Percentiles rank a stretch among this genome's conserved stretches.
Evolutionary conservation across 2,888 invertebrate species (phyloP).

Genomic region (Andrena bicolor): DNA sequence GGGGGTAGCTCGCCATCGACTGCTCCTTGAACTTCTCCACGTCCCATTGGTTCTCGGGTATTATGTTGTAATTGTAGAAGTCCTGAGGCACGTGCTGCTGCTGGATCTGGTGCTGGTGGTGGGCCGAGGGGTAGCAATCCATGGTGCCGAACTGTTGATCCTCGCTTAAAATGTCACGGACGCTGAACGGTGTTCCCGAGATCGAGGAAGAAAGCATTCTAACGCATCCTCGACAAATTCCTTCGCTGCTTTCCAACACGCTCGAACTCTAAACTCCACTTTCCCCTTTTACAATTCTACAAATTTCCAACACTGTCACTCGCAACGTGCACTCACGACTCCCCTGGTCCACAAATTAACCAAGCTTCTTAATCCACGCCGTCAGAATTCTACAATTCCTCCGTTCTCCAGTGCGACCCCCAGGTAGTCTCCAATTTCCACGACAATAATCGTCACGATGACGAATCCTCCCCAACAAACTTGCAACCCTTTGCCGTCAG

Average conservation of each 20-base stretch:
- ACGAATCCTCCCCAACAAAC: neutral
- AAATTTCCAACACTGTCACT: slow-evolving; percentile 1
- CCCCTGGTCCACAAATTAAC: neutral
- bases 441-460: too few species aligned
- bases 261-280: neutral
- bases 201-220: slow-evolving; percentile 82
- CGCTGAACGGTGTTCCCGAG: slow-evolving; percentile 82
- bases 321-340: neutral
- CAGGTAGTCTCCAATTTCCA: neutral
- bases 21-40: slow-evolving; percentile 82
- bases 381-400: neutral
- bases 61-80: slow-evolving; percentile 79
- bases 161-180: slow-evolving; percentile 83
- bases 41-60: slow-evolving; percentile 81
- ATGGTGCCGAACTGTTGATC: slow-evolving; percentile 80
- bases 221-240: slow-evolving; percentile 68
- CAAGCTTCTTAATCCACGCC: neutral
- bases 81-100: slow-evolving; percentile 78
- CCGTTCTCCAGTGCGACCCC: neutral
- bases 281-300: neutral
- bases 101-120: slow-evolving; percentile 72
- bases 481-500: neutral
- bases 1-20: slow-evolving; percentile 74
- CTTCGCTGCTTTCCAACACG: neutral
- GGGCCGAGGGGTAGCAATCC: slow-evolving; percentile 80